Evolutionary conservation across 30 jellyfish, hydroid and myxozoan species (phyloP).

Genomic region (Rhopilema esculentum): DNA sequence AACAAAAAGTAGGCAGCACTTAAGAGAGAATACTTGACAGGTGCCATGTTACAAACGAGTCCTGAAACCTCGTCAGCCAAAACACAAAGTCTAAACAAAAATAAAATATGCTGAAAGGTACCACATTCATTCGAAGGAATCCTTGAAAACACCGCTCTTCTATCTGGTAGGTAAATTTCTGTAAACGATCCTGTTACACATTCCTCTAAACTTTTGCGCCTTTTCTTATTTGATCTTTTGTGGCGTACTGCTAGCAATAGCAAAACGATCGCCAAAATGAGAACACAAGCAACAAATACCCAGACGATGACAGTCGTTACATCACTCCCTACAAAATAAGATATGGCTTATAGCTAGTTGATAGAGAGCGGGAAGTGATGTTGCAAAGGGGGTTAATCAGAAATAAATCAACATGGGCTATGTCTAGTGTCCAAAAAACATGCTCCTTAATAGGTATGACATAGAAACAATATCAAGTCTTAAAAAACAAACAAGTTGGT

Average conservation of each 20-base stretch:
- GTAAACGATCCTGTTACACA: background rate
- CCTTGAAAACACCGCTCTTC: constrained; percentile 1
- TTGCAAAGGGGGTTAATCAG: too few relatives aligned
- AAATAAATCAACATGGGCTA: too few relatives aligned
- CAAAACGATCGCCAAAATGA: background rate
- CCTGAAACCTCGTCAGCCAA: too few relatives aligned
- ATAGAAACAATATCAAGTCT: too few relatives aligned
- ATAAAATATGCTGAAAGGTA: background rate
- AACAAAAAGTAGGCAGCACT: too few relatives aligned
- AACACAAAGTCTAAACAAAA: background rate
- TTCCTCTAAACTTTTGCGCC: background rate
- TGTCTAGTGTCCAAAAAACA: too few relatives aligned
- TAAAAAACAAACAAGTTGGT: too few relatives aligned
- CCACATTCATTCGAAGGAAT: background rate
- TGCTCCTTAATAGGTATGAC: too few relatives aligned
- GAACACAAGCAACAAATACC: background rate
- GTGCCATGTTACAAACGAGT: too few relatives aligned
- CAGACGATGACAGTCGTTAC: background rate
- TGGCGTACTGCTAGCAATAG: background rate
- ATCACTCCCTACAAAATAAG: background rate
- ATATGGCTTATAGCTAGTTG: too few relatives aligned
- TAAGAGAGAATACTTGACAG: too few relatives aligned
- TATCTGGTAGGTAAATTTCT: background rate
- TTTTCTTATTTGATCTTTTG: background rate
- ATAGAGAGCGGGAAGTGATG: too few relatives aligned